Base-by-base conservation (phyloP, 2,888 invertebrate genomes). In the Microctonus hyperodae region DNA sequence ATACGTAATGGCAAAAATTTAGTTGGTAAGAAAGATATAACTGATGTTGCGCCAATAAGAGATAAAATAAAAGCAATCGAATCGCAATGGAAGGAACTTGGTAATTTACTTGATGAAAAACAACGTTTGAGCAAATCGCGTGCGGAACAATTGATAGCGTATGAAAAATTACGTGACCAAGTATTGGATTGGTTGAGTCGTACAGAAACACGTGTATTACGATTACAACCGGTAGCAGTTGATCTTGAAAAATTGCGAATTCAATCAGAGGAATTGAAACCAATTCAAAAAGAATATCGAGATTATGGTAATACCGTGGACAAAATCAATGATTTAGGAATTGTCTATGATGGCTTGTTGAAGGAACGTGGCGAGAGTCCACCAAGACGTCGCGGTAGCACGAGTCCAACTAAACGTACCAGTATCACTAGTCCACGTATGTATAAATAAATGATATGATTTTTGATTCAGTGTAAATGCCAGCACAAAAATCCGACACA, bases 291-390 rank as follows among this genome's bases (percentile, higher is more conserved):
- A 82, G 96, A 97, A 79, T 94, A 96, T 83, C 89, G 94, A 63
- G 95, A 96, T 77, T 96, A 91, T 84, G 91, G 90, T 0, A 86
- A 88, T 13, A 95, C 92, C 33, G 92, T 98, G 51, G 97, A 97
- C 75, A 95, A 94, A 86, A 88, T 95, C 64, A 96, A 96, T 84
- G 96, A 97, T 79, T 88, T 96, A 0, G 97, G 97, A 1, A 90
- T 90, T 33, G 88, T 92, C 23, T 96, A 95, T 80, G 97, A 97
- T 77, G 91, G 92, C 13, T 83, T 96, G 53, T 87, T 92, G 2
- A 88, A 90, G 67, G 92, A 91, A 58, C 88, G 94, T 37, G 92
- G 92, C 0, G 95, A 95, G 75, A 93, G 93, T 67, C 94, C 95
- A 0, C 88, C 89, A 13, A 87, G 92, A 64, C 90, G 92, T 73